A percentile compares a stretch with the other conserved stretches of the same genome.
These are phyloP conservation scores for Coryphaenoides rupestris DNA, from an alignment of 2,113 vertebrate genomes.

Conservation along the genomic window DNA sequence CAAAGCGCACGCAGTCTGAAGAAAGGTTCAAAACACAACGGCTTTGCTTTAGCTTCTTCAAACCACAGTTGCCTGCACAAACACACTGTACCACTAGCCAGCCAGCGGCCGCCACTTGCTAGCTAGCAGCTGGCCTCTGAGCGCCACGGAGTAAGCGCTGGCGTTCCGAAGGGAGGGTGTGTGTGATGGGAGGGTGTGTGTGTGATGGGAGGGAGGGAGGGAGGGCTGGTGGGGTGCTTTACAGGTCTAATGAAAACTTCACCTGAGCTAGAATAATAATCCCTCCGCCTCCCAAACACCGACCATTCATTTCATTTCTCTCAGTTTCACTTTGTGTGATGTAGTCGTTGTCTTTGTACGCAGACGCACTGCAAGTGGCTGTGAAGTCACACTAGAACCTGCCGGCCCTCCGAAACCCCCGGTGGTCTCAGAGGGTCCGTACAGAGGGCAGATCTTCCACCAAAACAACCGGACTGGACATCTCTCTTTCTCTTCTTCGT, in stretches of 20 bases:
- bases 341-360: too few relatives aligned
- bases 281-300: conserved; percentile 56
- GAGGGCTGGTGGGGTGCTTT: conserved; percentile 24
- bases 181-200: background rate
- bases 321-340: conserved; percentile 9
- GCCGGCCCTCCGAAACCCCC: too few relatives aligned
- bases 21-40: conserved; percentile 79
- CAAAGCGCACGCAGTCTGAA: conserved; percentile 73
- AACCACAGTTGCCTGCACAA: conserved; percentile 80
- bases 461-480: too few relatives aligned
- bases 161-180: conserved; percentile 43
- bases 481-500: too few relatives aligned
- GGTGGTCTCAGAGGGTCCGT: too few relatives aligned
- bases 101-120: too few relatives aligned
- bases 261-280: conserved; percentile 70
- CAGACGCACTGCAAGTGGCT: too few relatives aligned
- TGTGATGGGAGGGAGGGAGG: background rate
- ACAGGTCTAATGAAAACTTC: conserved; percentile 65
- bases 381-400: too few relatives aligned
- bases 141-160: conserved; percentile 53
- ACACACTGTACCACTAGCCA: conserved; percentile 72
- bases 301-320: conserved; percentile 59
- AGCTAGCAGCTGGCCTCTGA: conserved; percentile 66
- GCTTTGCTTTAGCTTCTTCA: conserved; percentile 79
- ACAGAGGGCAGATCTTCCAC: too few relatives aligned